Evolutionary conservation across 2,797 vertebrate species (phyloP), one percentile per base, ranked within the genome.

Genomic region (Fistularia commersonii): DNA sequence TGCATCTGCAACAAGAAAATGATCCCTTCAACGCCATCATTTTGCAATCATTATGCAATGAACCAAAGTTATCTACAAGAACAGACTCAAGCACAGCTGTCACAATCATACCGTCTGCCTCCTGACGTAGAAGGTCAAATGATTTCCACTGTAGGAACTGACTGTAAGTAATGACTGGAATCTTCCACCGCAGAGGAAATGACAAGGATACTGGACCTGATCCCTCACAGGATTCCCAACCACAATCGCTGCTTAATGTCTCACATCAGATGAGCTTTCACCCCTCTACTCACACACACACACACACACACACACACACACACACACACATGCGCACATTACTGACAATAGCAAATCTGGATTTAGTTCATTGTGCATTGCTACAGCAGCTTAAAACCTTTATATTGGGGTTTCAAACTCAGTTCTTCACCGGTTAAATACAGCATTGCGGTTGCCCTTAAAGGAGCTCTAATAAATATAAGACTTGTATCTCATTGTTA

Each of bases 161-260:
- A 14, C 14, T 15, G 13, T 15, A 15, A 42, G 15, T 42, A 8
- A 42, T 38, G n/a, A 44, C 11, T 3, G 2, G 14, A 48, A 54
- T 48, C 11, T 0, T 49, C 23, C 23, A 23, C 23, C 4, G 23
- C 14, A 11, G 31, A 50, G 5, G 3, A 31, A 13, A 47, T 54
- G 48, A 32, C 15, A 40, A 5, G 11, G 43, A 51, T 53, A 31
- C 41, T 48, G 34, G 40, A 12, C 32, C 41, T 13, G 23, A 23
- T 23, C 23, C 23, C 23, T 23, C 34, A 45, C 37, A 41, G 13
- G 36, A 33, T 55, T 58, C 37, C 45, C 48, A 41, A 44, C 14
- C 15, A 50, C 31, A 10, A 57, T 45, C 32, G 6, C 14, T 48
- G 57, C 35, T 41, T 56, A 39, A 45, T 35, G 32, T 7, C 8